Conservation (phyloP, 1,140 invertebrate species). For the Euglossa dilemma region DNA sequence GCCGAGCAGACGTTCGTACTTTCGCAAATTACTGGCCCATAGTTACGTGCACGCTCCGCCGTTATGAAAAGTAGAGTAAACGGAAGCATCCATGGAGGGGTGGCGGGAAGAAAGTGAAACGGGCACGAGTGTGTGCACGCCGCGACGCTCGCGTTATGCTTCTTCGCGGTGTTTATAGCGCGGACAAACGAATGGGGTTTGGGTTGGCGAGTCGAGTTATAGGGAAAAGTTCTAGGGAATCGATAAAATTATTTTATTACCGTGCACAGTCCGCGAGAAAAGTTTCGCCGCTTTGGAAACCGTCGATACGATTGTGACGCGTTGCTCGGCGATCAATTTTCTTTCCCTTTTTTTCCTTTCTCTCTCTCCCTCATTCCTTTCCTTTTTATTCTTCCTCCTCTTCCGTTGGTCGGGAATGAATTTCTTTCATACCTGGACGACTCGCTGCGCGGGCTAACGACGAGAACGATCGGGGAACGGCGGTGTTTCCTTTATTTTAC, state of each 20-base stretch:
- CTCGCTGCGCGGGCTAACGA: background rate
- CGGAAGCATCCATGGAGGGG: constrained; percentile 22
- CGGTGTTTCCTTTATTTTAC: constrained; percentile 27
- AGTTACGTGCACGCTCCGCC: constrained; percentile 51
- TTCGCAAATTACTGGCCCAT: constrained; percentile 62
- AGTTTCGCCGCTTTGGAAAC: background rate
- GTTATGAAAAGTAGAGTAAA: constrained; percentile 32
- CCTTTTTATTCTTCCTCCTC: background rate
- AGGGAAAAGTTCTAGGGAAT: constrained; percentile 42
- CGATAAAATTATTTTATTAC: constrained; percentile 57
- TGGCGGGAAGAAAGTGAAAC: constrained; percentile 46
- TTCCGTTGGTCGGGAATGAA: background rate
- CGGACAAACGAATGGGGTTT: background rate
- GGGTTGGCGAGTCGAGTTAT: background rate
- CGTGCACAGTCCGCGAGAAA: background rate
- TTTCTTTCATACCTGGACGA: background rate
- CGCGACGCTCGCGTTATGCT: background rate
- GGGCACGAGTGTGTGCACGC: background rate
- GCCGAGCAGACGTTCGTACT: constrained; percentile 60
- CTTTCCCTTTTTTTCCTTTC: background rate
- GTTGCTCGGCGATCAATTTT: background rate
- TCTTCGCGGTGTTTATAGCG: background rate
- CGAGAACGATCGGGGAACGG: background rate
- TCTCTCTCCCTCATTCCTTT: background rate
- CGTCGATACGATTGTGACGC: background rate